Evolutionary conservation across 2,888 invertebrate species (phyloP), one percentile per base, ranked within the genome.

Genomic region (Frankliniella intonsa): DNA sequence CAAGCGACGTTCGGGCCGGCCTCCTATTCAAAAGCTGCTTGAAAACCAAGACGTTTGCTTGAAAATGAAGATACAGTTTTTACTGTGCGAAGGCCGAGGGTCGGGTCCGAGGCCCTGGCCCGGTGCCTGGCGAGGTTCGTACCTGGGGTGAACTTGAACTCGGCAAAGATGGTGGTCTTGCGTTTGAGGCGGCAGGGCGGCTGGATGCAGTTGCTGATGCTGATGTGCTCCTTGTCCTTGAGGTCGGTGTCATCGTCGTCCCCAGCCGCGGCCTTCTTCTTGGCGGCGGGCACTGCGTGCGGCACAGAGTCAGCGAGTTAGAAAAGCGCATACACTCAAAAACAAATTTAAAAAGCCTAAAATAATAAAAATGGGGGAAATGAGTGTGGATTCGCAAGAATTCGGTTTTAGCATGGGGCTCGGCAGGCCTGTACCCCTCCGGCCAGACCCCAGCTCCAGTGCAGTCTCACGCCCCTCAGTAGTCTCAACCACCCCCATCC

Each of bases 111-210:
- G 55, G 17, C 1, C 55, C 38, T 38, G 55, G 14, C 17, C 55
- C 3, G 55, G 3, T 55, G 12, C 55, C 9, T 17, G 55, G 55
- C 55, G 55, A 2, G 55, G n/a, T n/a, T 83, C 87, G 87, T 87
- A 92, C 92, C 90, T 82, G 94, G 91, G 55, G 87, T 90, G 83
- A 95, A 91, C 84, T 88, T 90, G 83, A 94, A 89, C 80, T 88
- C 87, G 81, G 94, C 90, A 80, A 87, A 85, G 80, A 91, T 88
- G 38, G 87, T 87, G 0, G 91, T 90, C 84, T 91, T 92, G 85
- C 91, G 92, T 86, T 90, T 92, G 62, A 95, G 88, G 38, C 88
- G 89, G 87, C 95, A 95, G 10, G 93, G 93, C 9, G 89, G 87
- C 83, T 90, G 90, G 22, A 90, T 90, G 86, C 95, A 95, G 69